Conservation (phyloP, 2,113 vertebrate genomes). For the Gavialis gangeticus region DNA sequence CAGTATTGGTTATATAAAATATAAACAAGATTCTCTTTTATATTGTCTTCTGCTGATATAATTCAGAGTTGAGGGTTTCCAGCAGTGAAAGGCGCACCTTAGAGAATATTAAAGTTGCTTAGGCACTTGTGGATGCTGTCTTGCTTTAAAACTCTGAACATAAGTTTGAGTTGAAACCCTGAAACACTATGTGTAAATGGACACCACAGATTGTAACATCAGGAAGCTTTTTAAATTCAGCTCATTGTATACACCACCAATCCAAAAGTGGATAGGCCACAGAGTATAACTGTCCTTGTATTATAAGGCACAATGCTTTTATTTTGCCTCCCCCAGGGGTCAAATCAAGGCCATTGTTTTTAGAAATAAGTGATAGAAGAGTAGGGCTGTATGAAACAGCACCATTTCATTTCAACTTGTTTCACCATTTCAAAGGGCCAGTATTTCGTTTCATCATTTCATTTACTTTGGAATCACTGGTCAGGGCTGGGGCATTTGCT, state of each 20-base stretch:
- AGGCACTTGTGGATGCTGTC: neutral
- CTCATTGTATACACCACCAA: neutral
- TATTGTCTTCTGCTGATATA: neutral
- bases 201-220: neutral
- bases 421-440: constrained; percentile 3
- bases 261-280: neutral
- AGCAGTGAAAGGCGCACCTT: neutral
- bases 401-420: too few relatives aligned
- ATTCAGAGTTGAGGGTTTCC: neutral
- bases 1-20: neutral
- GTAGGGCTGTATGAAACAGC: neutral
- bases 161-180: too few relatives aligned
- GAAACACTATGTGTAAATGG: neutral
- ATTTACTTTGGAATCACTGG: too few relatives aligned
- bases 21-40: neutral
- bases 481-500: too few relatives aligned
- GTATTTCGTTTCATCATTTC: neutral
- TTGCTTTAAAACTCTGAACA: neutral
- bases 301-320: neutral
- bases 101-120: neutral
- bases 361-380: neutral
- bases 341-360: neutral
- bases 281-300: neutral
- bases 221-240: too few relatives aligned
- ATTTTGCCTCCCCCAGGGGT: neutral